Evolutionary conservation across 2,113 vertebrate genomes (phyloP).

Genomic region (Sclerurus mexicanus): DNA sequence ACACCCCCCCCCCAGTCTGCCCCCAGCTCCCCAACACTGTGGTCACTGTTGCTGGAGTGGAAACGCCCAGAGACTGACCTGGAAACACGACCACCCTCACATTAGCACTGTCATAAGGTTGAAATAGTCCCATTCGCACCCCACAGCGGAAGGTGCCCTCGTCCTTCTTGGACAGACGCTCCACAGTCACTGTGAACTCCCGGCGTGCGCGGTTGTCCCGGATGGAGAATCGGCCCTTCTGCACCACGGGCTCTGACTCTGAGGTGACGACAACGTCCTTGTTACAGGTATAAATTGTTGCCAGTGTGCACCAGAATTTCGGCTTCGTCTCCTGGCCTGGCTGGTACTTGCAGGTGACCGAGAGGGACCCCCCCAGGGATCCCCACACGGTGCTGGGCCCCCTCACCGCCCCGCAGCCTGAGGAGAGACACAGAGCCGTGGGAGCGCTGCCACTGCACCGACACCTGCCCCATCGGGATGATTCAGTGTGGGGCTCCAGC

Average conservation of each 20-base stretch:
- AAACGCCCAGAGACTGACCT: background rate
- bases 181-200: background rate
- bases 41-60: too few relatives aligned
- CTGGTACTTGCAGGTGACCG: rapidly evolving
- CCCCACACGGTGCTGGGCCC: rapidly evolving
- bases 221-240: rapidly evolving
- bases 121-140: rapidly evolving
- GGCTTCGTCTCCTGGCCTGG: rapidly evolving
- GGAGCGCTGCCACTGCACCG: rapidly evolving
- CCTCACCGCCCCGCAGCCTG: background rate
- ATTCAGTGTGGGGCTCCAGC: background rate
- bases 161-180: rapidly evolving
- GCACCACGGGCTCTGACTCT: rapidly evolving
- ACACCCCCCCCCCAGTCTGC: rapidly evolving
- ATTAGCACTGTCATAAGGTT: rapidly evolving
- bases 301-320: background rate
- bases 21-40: rapidly evolving
- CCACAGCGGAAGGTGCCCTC: rapidly evolving
- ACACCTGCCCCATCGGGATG: rapidly evolving
- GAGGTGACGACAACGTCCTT: rapidly evolving
- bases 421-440: rapidly evolving
- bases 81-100: background rate
- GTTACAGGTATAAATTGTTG: rapidly evolving
- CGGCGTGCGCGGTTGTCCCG: rapidly evolving
- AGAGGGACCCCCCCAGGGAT: background rate